Conservation (phyloP, 2,113 vertebrate genomes). For the Sapajus apella region DNA sequence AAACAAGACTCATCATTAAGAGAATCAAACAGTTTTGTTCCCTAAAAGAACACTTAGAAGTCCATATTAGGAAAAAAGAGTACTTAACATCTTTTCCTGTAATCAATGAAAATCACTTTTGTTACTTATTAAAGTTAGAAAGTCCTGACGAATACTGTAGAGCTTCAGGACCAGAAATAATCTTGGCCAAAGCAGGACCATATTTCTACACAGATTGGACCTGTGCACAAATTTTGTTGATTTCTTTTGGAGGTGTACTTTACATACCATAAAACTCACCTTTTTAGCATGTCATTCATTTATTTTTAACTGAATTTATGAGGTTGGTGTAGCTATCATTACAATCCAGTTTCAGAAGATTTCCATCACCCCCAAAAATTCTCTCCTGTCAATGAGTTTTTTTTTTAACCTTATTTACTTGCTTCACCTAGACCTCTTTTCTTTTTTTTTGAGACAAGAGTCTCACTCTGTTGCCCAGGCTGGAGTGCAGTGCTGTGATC, state of each 20-base stretch:
- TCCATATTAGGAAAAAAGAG: slow-evolving; percentile 32
- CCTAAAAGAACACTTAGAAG: slow-evolving; percentile 8
- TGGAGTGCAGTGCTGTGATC: too few relatives aligned
- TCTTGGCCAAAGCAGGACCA: not conserved
- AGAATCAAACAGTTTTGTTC: slow-evolving; percentile 12
- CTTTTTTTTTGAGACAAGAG: too few relatives aligned
- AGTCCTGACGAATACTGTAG: slow-evolving; percentile 23
- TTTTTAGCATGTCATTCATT: not conserved
- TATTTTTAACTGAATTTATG: slow-evolving; percentile 51
- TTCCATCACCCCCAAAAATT: not conserved
- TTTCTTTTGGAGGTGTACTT: slow-evolving; percentile 44
- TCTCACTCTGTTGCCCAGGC: too few relatives aligned
- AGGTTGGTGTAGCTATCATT: slow-evolving; percentile 22
- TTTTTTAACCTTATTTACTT: slow-evolving; percentile 12
- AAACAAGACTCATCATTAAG: slow-evolving; percentile 34
- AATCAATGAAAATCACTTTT: slow-evolving; percentile 50
- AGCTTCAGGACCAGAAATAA: not conserved
- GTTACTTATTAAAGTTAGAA: slow-evolving; percentile 45
- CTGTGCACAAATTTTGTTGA: not conserved
- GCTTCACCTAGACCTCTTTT: slow-evolving; percentile 20
- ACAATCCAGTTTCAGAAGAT: slow-evolving; percentile 45
- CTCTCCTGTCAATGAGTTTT: not conserved
- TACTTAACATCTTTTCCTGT: slow-evolving; percentile 14
- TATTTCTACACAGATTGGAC: not conserved
- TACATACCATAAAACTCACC: slow-evolving; percentile 33